Conservation (phyloP, 1,140 invertebrate species). For the Pseudomyrmex dendroicus region DNA sequence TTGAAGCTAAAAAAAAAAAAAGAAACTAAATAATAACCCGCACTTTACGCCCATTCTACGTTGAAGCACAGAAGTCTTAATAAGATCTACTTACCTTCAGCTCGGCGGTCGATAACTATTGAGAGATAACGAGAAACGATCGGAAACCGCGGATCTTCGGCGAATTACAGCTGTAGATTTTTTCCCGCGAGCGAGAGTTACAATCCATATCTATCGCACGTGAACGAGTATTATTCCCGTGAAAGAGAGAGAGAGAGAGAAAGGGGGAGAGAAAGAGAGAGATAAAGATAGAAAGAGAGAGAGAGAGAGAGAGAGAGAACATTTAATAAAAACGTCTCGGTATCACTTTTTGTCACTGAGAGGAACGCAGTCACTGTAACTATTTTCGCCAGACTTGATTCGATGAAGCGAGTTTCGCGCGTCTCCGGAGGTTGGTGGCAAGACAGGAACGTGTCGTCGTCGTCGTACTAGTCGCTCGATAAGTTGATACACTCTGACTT, state of each 20-base stretch:
- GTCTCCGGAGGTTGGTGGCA: neutral
- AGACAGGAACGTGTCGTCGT: constrained; percentile 2
- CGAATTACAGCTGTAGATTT: constrained; percentile 13
- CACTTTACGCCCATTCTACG: neutral
- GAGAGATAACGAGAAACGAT: constrained; percentile 24
- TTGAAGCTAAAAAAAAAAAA: neutral
- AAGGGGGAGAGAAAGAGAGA: neutral
- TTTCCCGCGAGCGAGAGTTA: constrained; percentile 1
- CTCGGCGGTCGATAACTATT: constrained; percentile 3
- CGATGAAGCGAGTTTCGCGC: constrained; percentile 35
- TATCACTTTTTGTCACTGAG: constrained; percentile 21
- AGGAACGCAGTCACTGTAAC: constrained; percentile 30
- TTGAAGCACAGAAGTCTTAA: constrained; percentile 11
- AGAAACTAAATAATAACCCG: neutral
- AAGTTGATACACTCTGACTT: constrained; percentile 26
- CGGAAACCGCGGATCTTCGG: neutral
- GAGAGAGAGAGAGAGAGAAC: neutral
- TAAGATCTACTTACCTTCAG: constrained; percentile 32
- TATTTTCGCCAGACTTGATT: constrained; percentile 36
- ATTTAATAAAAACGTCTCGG: constrained; percentile 10
- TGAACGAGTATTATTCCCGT: neutral
- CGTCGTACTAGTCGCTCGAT: constrained; percentile 15
- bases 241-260: neutral
- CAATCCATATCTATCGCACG: neutral
- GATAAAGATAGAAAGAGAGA: neutral